These are phyloP conservation scores for Darevskia nairensis DNA, from an alignment of 2,797 vertebrate genomes.

Conservation along the genomic window DNA sequence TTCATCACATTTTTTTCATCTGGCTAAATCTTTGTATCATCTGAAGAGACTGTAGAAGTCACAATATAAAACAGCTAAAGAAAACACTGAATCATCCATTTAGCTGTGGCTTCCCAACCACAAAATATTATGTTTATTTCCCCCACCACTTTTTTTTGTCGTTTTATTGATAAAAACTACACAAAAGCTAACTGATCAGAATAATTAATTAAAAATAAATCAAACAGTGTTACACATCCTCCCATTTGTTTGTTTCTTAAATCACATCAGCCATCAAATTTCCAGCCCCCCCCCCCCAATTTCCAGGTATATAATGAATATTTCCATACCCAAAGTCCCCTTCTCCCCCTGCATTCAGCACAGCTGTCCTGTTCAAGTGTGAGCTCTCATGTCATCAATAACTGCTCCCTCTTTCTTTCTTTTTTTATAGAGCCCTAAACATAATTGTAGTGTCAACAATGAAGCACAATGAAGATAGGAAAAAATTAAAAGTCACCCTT, in stretches of 20 bases:
- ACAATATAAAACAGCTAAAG: constrained; percentile 21
- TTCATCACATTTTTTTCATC: too few relatives aligned
- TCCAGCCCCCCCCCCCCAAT: neutral
- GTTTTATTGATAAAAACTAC: constrained; percentile 87
- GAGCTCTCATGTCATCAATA: constrained; percentile 42
- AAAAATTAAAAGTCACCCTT: constrained; percentile 60
- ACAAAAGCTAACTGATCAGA: constrained; percentile 81
- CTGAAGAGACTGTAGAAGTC: neutral
- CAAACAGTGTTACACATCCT: constrained; percentile 71
- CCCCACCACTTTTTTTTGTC: constrained; percentile 70
- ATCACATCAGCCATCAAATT: constrained; percentile 65
- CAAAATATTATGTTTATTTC: constrained; percentile 80
- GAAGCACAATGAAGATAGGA: constrained; percentile 64
- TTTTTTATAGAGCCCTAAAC: neutral
- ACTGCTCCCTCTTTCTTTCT: neutral
- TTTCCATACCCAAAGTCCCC: constrained; percentile 47
- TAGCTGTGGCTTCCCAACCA: constrained; percentile 72
- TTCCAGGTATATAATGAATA: constrained; percentile 49
- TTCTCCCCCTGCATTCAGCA: constrained; percentile 23
- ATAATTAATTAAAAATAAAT: constrained; percentile 77
- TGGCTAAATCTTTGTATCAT: neutral
- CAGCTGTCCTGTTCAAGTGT: constrained; percentile 48
- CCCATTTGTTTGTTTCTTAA: constrained; percentile 58
- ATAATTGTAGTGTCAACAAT: constrained; percentile 58
- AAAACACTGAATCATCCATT: constrained; percentile 67